Evolutionary conservation across 2,113 vertebrate genomes (phyloP).

Genomic region (Notarius lentiginosus): DNA sequence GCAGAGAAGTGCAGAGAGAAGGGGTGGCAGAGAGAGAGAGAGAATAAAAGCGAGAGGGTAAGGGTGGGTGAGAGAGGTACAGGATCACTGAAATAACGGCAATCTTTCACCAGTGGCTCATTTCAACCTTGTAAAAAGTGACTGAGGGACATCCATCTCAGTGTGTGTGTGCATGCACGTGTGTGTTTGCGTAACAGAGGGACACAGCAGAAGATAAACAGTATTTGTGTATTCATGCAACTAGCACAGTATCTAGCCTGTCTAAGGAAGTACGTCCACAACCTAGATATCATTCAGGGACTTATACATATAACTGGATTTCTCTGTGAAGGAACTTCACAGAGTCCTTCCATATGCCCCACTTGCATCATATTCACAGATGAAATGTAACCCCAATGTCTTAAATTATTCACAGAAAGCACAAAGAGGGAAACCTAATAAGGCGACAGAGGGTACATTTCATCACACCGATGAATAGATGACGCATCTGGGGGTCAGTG

Average conservation of each 20-base stretch:
- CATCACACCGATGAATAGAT: conserved; percentile 15
- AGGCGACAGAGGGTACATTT: neutral
- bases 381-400: neutral
- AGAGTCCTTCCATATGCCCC: neutral
- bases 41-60: conserved; percentile 3
- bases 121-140: conserved; percentile 17
- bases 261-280: neutral
- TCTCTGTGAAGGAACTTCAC: neutral
- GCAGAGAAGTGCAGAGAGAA: conserved; percentile 48
- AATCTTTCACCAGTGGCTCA: neutral
- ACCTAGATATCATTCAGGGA: neutral
- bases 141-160: conserved; percentile 49
- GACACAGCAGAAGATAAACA: conserved; percentile 4
- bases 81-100: no score
- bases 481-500: neutral
- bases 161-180: conserved; percentile 32
- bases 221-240: neutral
- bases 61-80: no score
- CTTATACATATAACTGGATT: neutral
- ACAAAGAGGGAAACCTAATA: conserved; percentile 43
- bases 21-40: conserved; percentile 33
- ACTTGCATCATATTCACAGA: conserved; percentile 15
- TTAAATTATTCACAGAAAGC: conserved; percentile 39
- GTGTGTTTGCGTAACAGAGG: neutral
- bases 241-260: neutral